Evolutionary conservation across 2,113 vertebrate genomes (phyloP).

Genomic region (Danionella cerebrum): DNA sequence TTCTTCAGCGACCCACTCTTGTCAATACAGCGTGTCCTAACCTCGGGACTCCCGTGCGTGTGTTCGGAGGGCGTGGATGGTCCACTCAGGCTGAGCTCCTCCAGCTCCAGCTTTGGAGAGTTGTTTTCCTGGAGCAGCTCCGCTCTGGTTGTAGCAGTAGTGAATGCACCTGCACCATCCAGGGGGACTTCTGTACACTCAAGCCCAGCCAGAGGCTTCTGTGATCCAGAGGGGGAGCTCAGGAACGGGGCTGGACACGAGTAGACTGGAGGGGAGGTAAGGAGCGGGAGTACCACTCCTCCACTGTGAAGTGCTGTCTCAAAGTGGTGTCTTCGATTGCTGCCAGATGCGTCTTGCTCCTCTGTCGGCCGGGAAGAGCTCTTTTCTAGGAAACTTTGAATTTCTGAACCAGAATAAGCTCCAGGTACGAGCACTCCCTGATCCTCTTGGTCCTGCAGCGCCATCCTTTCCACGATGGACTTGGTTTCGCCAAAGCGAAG

Average conservation of each 20-base stretch:
- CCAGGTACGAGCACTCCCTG: slow-evolving; percentile 77
- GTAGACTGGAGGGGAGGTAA: too few species aligned
- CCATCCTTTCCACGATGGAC: slow-evolving; percentile 96
- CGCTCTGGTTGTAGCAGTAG: slow-evolving; percentile 64
- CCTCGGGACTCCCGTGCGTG: slow-evolving; percentile 74
- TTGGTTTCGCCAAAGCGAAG: slow-evolving; percentile 97
- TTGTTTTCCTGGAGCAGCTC: slow-evolving; percentile 61
- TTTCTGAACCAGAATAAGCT: slow-evolving; percentile 79
- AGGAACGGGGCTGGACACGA: slow-evolving; percentile 79
- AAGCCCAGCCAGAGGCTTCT: too few species aligned
- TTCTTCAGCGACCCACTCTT: slow-evolving; percentile 76
- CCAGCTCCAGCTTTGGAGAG: slow-evolving; percentile 69
- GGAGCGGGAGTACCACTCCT: too few species aligned
- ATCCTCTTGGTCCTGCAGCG: slow-evolving; percentile 90
- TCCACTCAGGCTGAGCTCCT: slow-evolving; percentile 73
- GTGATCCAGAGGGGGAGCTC: too few species aligned
- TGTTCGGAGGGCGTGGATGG: slow-evolving; percentile 73
- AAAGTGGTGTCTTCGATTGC: slow-evolving; percentile 79
- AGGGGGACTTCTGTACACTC: slow-evolving; percentile 14
- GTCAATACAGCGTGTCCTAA: slow-evolving; percentile 67
- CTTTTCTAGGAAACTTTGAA: slow-evolving; percentile 91
- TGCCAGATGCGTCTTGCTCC: slow-evolving; percentile 70
- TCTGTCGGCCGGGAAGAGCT: slow-evolving; percentile 67
- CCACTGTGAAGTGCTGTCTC: slow-evolving; percentile 89
- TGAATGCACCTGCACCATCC: slow-evolving; percentile 60